Evolutionary conservation across 2,797 vertebrate species (phyloP).

Genomic region (Sarcophilus harrisii): DNA sequence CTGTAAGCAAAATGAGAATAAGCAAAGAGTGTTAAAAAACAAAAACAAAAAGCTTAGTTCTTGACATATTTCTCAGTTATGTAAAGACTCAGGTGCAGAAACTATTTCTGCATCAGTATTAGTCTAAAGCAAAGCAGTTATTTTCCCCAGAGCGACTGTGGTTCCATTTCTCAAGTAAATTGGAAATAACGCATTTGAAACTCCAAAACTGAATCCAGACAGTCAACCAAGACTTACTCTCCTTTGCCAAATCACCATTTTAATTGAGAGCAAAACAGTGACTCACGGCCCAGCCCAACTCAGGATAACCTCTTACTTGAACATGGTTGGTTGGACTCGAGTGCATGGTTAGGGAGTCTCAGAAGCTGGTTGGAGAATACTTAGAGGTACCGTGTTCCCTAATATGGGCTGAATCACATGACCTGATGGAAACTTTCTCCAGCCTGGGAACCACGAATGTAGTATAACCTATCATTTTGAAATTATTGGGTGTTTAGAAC

Average conservation of each 20-base stretch:
- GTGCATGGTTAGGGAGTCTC: conserved; percentile 64
- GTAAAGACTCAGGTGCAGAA: too few relatives aligned
- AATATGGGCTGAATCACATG: conserved; percentile 76
- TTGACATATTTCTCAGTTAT: not conserved
- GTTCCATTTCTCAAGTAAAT: not conserved
- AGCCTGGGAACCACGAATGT: conserved; percentile 77
- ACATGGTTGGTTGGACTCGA: conserved; percentile 48
- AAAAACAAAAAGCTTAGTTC: not conserved
- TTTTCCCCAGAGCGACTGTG: not conserved
- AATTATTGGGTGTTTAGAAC: conserved; percentile 79
- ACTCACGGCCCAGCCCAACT: conserved; percentile 55
- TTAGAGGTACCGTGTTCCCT: conserved; percentile 56
- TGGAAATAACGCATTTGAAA: not conserved
- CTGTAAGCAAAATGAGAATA: not conserved
- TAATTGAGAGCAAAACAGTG: conserved; percentile 55
- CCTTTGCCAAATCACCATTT: conserved; percentile 46
- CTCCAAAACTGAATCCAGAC: not conserved
- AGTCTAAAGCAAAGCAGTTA: not conserved
- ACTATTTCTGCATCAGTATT: not conserved
- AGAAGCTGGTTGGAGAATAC: conserved; percentile 1
- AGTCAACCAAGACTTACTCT: conserved; percentile 20
- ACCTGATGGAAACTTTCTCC: conserved; percentile 79
- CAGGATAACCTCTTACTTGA: conserved; percentile 49
- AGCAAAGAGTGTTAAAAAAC: not conserved
- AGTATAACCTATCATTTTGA: conserved; percentile 80